These are phyloP conservation scores for Drosophila neotestacea DNA, from an alignment of 2,888 invertebrate genomes.

Conservation along the genomic window DNA sequence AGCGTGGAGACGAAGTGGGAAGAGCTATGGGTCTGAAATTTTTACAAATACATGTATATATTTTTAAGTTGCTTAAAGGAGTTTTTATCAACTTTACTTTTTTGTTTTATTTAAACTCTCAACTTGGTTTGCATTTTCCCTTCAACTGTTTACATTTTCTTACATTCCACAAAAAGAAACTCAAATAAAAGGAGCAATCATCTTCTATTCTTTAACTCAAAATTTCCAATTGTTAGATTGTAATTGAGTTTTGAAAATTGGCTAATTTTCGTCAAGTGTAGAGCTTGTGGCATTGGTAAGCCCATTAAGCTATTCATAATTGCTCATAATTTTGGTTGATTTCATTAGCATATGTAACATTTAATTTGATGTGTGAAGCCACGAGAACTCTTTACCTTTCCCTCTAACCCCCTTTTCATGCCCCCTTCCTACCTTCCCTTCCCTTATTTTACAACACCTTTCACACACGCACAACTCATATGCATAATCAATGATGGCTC, in stretches of 20 bases:
- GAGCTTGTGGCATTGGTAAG: slow-evolving; percentile 43
- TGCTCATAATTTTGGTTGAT: slow-evolving; percentile 78
- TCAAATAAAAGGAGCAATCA: no score
- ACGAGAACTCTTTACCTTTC: slow-evolving; percentile 24
- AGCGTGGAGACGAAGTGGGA: no score
- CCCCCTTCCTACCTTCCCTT: no score
- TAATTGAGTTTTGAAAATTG: not conserved
- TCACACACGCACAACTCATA: slow-evolving; percentile 43
- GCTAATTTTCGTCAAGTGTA: slow-evolving; percentile 10
- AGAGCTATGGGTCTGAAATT: no score
- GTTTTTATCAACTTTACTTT: no score
- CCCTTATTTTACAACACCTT: slow-evolving; percentile 10
- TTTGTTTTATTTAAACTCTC: no score
- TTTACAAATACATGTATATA: no score
- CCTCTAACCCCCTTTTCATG: not conserved
- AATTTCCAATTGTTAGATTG: not conserved
- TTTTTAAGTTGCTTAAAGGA: no score
- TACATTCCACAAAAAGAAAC: no score
- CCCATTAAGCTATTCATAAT: slow-evolving; percentile 76
- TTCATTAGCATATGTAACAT: slow-evolving; percentile 79
- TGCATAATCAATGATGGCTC: slow-evolving; percentile 80
- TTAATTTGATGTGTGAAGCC: slow-evolving; percentile 73
- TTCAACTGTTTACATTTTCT: no score
- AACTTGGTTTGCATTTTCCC: no score
- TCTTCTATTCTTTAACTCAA: no score